Evolutionary conservation across 2,113 vertebrate species (phyloP).

Genomic region (Henicopernis longicauda): DNA sequence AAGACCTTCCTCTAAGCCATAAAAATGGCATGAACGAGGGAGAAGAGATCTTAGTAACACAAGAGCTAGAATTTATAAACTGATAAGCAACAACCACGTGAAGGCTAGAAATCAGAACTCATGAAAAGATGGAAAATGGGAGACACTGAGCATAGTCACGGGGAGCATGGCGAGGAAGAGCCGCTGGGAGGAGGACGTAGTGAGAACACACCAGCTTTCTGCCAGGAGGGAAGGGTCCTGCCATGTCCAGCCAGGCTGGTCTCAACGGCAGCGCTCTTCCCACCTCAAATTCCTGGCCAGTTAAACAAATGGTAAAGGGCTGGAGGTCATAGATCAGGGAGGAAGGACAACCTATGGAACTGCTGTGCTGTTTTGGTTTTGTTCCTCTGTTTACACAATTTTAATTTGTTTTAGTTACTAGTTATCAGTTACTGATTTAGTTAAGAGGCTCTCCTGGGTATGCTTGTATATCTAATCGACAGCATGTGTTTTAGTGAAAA

Average conservation of each 20-base stretch:
- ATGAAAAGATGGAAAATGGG: neutral
- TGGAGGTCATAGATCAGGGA: neutral
- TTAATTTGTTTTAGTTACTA: neutral
- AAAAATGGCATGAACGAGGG: neutral
- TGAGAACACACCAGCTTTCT: neutral
- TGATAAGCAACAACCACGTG: neutral
- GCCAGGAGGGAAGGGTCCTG: neutral
- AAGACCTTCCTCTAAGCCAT: neutral
- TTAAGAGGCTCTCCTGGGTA: neutral
- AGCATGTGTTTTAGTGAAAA: neutral
- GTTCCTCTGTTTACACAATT: neutral
- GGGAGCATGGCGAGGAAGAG: neutral
- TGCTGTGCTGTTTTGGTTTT: neutral
- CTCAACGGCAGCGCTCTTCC: fast-evolving
- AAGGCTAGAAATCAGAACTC: neutral
- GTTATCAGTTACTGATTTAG: neutral
- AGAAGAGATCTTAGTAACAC: neutral
- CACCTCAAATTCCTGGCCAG: fast-evolving
- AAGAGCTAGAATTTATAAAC: neutral
- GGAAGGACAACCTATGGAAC: neutral
- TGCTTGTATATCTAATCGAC: neutral
- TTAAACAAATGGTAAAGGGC: neutral
- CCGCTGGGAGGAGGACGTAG: neutral
- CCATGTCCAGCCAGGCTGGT: neutral
- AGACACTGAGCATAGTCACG: neutral